Conservation (phyloP, 2,797 vertebrate genomes). For the Oreochromis mossambicus region DNA sequence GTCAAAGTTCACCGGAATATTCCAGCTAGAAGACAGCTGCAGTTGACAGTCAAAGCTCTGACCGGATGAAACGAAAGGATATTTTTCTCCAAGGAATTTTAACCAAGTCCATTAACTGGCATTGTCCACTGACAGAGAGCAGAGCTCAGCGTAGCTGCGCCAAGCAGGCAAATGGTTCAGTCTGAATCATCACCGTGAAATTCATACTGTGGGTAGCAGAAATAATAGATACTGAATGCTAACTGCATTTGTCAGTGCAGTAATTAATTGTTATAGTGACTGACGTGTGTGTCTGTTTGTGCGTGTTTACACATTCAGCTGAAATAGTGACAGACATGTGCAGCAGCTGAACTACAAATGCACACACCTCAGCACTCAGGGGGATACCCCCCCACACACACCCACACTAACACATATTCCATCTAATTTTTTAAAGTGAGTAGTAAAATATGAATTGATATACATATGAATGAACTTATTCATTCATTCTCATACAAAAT, state of each 20-base stretch:
- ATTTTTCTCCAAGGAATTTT: conserved; percentile 24
- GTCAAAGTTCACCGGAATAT: conserved; percentile 56
- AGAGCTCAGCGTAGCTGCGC: background rate
- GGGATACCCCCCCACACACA: background rate
- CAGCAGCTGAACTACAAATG: conserved; percentile 57
- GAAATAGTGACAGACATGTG: conserved; percentile 55
- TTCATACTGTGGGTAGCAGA: background rate
- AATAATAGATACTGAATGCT: background rate
- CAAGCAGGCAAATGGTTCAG: background rate
- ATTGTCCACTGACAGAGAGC: background rate
- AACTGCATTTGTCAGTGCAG: background rate
- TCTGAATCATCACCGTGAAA: background rate
- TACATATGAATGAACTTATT: background rate
- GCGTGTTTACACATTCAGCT: background rate
- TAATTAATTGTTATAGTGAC: background rate
- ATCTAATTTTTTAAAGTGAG: background rate
- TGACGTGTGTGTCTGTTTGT: background rate
- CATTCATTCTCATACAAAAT: background rate
- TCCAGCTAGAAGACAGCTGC: conserved; percentile 55
- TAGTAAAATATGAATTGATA: background rate
- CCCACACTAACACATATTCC: accelerated
- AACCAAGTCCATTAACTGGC: background rate
- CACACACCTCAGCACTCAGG: conserved; percentile 1
- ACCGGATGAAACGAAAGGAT: conserved; percentile 16
- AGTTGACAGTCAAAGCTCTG: conserved; percentile 24